Conservation (phyloP, 2,888 invertebrate species). For the Meiosimyza decipiens region DNA sequence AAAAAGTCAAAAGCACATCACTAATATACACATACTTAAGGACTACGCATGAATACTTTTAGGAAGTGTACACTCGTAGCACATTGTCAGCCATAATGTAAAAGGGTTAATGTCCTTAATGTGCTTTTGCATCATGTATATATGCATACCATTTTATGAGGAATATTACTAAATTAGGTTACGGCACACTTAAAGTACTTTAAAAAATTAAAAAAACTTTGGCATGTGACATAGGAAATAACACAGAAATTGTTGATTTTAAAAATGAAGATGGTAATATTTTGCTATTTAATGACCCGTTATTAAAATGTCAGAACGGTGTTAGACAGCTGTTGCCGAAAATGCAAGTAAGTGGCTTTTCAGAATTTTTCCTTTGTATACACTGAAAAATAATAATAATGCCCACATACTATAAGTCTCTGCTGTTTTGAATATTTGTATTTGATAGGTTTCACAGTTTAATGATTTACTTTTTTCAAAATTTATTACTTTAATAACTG, state of each 20-base stretch:
- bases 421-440: too few relatives aligned
- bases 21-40: background rate
- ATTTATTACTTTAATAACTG: too few relatives aligned
- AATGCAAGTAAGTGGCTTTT: background rate
- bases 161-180: background rate
- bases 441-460: too few relatives aligned
- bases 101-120: background rate
- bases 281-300: conserved; percentile 36
- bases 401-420: too few relatives aligned
- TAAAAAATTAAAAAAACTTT: background rate
- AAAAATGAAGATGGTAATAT: background rate
- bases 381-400: too few relatives aligned
- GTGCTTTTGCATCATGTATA: background rate
- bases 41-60: too few relatives aligned
- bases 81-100: background rate
- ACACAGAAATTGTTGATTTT: background rate
- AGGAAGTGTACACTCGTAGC: too few relatives aligned
- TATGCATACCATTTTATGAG: background rate
- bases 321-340: conserved; percentile 20
- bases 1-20: too few relatives aligned
- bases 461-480: too few relatives aligned
- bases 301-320: conserved; percentile 33
- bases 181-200: background rate
- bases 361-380: too few relatives aligned
- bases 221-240: background rate